Conservation (phyloP, 2,888 invertebrate genomes). For the Cheilosia variabilis region DNA sequence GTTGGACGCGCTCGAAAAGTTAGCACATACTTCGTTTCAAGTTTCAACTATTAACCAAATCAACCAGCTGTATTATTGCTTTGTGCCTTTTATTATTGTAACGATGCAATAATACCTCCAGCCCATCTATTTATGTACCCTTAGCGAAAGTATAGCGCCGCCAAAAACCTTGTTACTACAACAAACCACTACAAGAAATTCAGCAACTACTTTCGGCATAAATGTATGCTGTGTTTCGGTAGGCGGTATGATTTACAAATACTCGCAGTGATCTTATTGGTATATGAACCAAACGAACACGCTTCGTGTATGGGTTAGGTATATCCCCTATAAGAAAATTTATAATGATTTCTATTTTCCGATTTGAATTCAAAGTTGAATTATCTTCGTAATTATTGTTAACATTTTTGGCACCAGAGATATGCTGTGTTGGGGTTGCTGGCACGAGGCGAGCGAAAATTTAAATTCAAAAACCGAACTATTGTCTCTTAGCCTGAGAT, state of each 20-base stretch:
- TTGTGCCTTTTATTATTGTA: constrained; percentile 17
- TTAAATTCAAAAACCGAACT: constrained; percentile 42
- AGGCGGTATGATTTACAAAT: constrained; percentile 2
- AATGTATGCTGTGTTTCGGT: constrained; percentile 2
- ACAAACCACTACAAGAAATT: constrained; percentile 11
- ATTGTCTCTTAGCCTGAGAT: no score
- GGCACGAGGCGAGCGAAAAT: constrained; percentile 32
- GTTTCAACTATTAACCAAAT: constrained; percentile 39
- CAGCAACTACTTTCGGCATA: constrained; percentile 33
- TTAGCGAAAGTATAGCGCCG: constrained; percentile 36
- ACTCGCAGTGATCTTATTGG: background rate
- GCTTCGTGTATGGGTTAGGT: constrained; percentile 2
- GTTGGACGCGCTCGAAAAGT: constrained; percentile 20
- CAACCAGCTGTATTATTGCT: constrained; percentile 11
- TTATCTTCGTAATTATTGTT: constrained; percentile 49
- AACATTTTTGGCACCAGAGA: constrained; percentile 52
- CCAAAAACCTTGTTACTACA: constrained; percentile 37
- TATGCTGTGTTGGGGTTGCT: constrained; percentile 10
- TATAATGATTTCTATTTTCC: constrained; percentile 38
- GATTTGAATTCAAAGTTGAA: constrained; percentile 39
- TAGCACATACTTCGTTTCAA: constrained; percentile 33
- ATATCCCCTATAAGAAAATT: constrained; percentile 3
- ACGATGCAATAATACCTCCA: constrained; percentile 24
- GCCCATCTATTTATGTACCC: constrained; percentile 24
- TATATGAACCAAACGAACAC: constrained; percentile 6